Evolutionary conservation across 2,113 vertebrate genomes (phyloP).

Genomic region (Aldabrachelys gigantea): DNA sequence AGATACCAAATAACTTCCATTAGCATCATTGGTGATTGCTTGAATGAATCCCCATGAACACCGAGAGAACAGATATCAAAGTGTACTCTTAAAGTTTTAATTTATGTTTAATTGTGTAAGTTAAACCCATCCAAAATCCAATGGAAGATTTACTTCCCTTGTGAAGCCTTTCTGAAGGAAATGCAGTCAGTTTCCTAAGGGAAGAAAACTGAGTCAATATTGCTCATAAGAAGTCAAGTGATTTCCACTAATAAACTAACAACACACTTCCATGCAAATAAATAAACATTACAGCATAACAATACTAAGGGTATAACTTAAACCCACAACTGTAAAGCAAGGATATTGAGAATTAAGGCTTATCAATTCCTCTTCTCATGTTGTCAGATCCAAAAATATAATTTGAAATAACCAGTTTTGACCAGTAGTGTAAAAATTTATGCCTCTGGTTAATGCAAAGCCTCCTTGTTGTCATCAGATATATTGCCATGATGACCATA

Average conservation of each 20-base stretch:
- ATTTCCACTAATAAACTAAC: neutral
- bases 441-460: neutral
- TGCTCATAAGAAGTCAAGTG: slow-evolving; percentile 7
- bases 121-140: slow-evolving; percentile 21
- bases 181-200: neutral
- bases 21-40: slow-evolving; percentile 25
- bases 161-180: slow-evolving; percentile 14
- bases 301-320: neutral
- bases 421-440: neutral
- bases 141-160: slow-evolving; percentile 19
- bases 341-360: neutral
- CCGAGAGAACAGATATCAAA: slow-evolving; percentile 26
- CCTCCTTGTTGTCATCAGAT: neutral
- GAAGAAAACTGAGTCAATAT: slow-evolving; percentile 17
- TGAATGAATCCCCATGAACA: neutral
- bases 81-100: slow-evolving; percentile 7
- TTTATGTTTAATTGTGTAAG: slow-evolving; percentile 53
- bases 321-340: neutral
- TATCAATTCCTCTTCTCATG: neutral
- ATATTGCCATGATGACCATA: neutral
- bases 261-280: neutral
- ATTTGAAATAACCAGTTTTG: neutral
- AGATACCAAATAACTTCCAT: slow-evolving; percentile 15
- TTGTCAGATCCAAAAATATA: neutral
- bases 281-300: neutral